A percentile compares a stretch with the other conserved stretches of the same genome.
phyloP scores from a whole-genome alignment of 2,113 vertebrate genomes.

The Chaetorhynchus papuensis region DNA sequence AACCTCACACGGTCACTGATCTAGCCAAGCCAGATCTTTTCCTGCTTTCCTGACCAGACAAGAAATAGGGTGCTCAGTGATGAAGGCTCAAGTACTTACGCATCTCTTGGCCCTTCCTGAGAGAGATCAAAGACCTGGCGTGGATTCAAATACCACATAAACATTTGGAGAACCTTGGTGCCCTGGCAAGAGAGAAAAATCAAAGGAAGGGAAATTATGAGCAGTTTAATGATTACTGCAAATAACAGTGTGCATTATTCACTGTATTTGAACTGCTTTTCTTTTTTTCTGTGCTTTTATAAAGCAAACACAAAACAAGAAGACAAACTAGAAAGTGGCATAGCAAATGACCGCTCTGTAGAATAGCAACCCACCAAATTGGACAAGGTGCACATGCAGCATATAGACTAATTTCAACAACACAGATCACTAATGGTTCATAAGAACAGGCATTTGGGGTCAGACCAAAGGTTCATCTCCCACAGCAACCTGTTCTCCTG shows the following conservation, averaged over 20 bases:
- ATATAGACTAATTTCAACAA: background rate
- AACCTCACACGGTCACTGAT: background rate
- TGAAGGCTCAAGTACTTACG: slow-evolving; percentile 68
- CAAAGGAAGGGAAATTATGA: background rate
- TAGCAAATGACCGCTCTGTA: background rate
- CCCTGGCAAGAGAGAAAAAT: slow-evolving; percentile 61
- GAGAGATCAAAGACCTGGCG: slow-evolving; percentile 84
- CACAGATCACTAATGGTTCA: background rate
- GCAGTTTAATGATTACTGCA: background rate
- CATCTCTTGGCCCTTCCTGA: slow-evolving; percentile 81
- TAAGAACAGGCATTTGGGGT: background rate
- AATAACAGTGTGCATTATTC: background rate
- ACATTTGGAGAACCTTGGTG: slow-evolving; percentile 82
- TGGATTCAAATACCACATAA: slow-evolving; percentile 85
- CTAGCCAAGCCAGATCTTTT: background rate
- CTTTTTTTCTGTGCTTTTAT: background rate
- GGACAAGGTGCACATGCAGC: background rate
- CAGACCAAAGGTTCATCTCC: background rate
- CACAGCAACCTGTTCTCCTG: background rate
- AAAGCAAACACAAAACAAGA: background rate
- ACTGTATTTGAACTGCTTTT: background rate
- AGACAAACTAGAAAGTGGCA: background rate
- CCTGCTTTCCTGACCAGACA: background rate
- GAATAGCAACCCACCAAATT: background rate
- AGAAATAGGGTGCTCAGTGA: background rate